Base-by-base conservation (phyloP, 1,140 invertebrate genomes). In the Drosophila carrolli region DNA sequence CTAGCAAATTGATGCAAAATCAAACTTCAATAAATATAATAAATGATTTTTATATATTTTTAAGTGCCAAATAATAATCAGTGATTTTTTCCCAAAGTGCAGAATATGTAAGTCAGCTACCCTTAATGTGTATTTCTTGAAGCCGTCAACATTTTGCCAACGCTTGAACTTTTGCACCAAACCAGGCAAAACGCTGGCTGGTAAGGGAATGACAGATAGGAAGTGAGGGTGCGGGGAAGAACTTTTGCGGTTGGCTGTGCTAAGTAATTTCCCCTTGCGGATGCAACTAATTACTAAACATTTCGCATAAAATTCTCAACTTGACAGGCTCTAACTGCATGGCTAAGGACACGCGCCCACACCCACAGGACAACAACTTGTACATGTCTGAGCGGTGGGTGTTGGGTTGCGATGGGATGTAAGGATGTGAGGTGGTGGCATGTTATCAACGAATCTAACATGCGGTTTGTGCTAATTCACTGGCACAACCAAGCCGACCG, bases 251-350 rank as follows among this genome's bases (percentile, higher is more conserved):
- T 73, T 78, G 40, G 67, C 59, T 78, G 67, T 78, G 75, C 63
- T 89, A 88, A 89, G 84, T 89, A 89, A 89, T 89, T 89, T 89
- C 84, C 84, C 81, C 80, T 72, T 83, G 72, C 84, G 83, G 84
- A 88, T 90, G 79, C 88, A 84, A 91, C 88, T 91, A 91, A 91
- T 91, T 91, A 91, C 81, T 81, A 88, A 90, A 91, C 82, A 83
- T 90, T 90, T 91, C 77, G 77, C 88, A 90, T 90, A 86, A 90
- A 90, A 88, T 90, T 90, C 79, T 61, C 86, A 81, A 86, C 84
- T 78, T 89, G 84, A 89, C 84, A 78, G 80, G 80, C 81, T 84
- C 84, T 78, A 83, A 70, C 75, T 88, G 83, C 83, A 83, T 54
- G 75, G 73, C 55, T 71, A 75, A 60, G 48, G 62, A 68, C 71